phyloP scores from a whole-genome alignment of 1,140 invertebrate species.

The Calephelis virginiensis region DNA sequence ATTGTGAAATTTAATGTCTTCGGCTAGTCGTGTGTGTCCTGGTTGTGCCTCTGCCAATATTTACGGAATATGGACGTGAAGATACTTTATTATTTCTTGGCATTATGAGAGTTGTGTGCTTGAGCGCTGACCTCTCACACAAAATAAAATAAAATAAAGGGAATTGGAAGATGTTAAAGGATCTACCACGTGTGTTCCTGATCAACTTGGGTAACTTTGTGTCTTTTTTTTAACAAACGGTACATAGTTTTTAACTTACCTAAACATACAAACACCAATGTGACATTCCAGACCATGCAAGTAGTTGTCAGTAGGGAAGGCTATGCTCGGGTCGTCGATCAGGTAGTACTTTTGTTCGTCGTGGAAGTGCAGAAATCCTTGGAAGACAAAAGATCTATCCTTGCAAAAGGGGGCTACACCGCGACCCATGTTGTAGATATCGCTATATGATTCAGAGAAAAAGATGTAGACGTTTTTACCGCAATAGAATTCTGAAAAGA shows the following conservation, averaged over 20 bases:
- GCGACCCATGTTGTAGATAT: slow-evolving; percentile 61
- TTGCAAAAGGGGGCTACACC: slow-evolving; percentile 63
- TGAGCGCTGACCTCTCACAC: no score
- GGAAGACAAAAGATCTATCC: slow-evolving; percentile 59
- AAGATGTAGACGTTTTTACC: slow-evolving; percentile 67
- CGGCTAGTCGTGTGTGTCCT: no score
- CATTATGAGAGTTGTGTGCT: no score
- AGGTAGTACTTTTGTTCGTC: slow-evolving; percentile 66
- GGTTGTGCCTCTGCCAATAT: no score
- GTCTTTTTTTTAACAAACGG: no score
- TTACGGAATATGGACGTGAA: no score
- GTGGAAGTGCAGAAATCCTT: slow-evolving; percentile 63
- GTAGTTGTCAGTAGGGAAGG: slow-evolving; percentile 64
- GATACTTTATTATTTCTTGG: no score
- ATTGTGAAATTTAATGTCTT: no score
- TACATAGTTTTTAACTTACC: slow-evolving; percentile 35
- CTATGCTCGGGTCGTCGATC: slow-evolving; percentile 61
- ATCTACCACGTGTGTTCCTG: no score
- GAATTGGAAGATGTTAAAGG: no score
- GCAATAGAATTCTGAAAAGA: slow-evolving; percentile 55
- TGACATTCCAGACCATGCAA: slow-evolving; percentile 67
- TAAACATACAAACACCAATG: slow-evolving; percentile 61
- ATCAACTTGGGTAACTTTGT: no score
- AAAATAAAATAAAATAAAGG: no score
- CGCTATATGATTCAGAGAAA: slow-evolving; percentile 60